A percentile compares a stretch with the other conserved stretches of the same genome.
Conservation (phyloP, 1,140 invertebrate species). For the Pseudomyrmex dendroicus region DNA sequence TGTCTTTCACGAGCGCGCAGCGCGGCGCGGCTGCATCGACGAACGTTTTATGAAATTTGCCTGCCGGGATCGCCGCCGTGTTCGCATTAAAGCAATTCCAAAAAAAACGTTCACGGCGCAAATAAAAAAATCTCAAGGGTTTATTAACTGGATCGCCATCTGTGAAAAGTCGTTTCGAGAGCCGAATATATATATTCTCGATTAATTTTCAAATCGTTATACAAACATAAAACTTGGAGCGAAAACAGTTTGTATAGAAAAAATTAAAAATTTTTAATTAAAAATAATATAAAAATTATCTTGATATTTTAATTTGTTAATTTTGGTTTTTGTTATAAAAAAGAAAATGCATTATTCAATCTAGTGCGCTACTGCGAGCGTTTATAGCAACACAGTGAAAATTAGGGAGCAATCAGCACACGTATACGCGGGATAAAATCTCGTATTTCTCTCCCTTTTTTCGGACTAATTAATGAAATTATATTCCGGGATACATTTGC, state of each 20-base stretch:
- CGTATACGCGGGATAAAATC: slow-evolving; percentile 25
- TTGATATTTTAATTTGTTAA: not conserved
- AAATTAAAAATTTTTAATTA: not conserved
- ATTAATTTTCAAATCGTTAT: not conserved
- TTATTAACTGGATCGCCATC: not conserved
- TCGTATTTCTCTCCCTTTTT: slow-evolving; percentile 32
- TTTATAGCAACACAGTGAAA: slow-evolving; percentile 18
- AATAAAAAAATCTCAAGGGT: slow-evolving; percentile 30
- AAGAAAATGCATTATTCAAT: not conserved
- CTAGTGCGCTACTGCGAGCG: slow-evolving; percentile 12
- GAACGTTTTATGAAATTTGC: slow-evolving; percentile 47
- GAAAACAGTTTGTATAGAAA: not conserved
- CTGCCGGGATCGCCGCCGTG: not conserved
- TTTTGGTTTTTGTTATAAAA: not conserved
- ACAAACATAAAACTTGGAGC: too few species aligned
- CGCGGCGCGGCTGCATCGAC: not conserved
- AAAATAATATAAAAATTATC: not conserved
- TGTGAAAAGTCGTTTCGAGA: not conserved
- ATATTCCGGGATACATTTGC: slow-evolving; percentile 13
- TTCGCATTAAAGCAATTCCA: slow-evolving; percentile 6
- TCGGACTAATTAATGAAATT: slow-evolving; percentile 50
- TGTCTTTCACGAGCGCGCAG: slow-evolving; percentile 22
- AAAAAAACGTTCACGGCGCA: not conserved
- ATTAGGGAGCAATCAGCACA: slow-evolving; percentile 23
- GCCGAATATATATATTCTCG: not conserved